phyloP scores from a whole-genome alignment of 2,797 vertebrate genomes.

The Platyrinchus mystaceus region DNA sequence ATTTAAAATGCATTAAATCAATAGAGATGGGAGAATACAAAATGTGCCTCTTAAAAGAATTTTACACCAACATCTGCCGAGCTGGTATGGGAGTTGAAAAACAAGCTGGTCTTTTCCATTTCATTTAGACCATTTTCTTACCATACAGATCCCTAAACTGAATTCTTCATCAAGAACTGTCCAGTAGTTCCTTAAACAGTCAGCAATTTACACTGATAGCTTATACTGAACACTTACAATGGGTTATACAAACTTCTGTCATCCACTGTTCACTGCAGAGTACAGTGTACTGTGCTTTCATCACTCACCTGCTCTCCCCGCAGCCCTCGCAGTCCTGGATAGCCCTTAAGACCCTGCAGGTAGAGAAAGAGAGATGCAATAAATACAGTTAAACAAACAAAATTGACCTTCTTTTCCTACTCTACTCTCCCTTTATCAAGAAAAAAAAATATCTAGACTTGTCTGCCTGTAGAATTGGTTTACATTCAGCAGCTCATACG shows the following conservation, averaged over 20 bases:
- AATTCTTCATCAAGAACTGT: not conserved
- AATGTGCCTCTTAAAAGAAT: not conserved
- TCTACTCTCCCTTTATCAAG: not conserved
- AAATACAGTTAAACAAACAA: not conserved
- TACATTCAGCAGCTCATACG: not conserved
- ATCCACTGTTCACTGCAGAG: not conserved
- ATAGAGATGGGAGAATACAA: not conserved
- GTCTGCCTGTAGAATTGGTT: not conserved
- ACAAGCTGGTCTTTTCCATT: not conserved
- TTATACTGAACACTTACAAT: not conserved
- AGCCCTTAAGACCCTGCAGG: conserved; percentile 82
- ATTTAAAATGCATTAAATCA: not conserved
- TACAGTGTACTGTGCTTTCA: not conserved
- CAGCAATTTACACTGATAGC: not conserved
- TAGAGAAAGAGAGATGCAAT: not conserved
- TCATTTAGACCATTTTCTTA: not conserved
- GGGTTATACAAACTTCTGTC: not conserved
- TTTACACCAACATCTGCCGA: not conserved
- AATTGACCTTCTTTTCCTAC: not conserved
- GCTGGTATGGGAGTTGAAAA: not conserved
- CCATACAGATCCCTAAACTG: not conserved
- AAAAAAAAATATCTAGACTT: not conserved
- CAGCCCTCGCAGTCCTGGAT: conserved; percentile 77
- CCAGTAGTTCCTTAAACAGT: not conserved
- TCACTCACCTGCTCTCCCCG: conserved; percentile 83